Evolutionary conservation across 2,888 invertebrate genomes (phyloP), one percentile per base, ranked within the genome.

Genomic region (Tetanocera ferruginea): DNA sequence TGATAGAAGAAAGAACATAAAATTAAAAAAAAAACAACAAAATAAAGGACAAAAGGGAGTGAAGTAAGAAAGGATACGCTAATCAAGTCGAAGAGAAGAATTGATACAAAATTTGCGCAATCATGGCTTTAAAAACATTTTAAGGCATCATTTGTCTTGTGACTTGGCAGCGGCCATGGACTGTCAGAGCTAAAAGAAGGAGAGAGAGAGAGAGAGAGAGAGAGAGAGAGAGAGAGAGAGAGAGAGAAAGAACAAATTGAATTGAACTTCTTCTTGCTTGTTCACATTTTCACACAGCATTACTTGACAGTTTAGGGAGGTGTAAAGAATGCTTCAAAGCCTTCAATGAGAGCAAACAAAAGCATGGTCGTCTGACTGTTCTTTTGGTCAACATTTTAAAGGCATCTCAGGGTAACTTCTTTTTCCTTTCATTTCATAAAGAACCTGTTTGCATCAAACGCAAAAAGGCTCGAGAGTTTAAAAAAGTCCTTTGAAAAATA

Each of bases 71-170:
- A 52, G 70, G 62, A 76, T 70, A 76, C 62, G 37, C 66, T 69
- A 76, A 76, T 66, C 64, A 67, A 52, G 69, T 31, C 37, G 25
- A 14, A 11, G 37, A 11, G 37, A 11, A 52, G 51, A 25, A 70
- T 23, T 25, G 52, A 51, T 23, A 49, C 19, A 49, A 75, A 78
- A 73, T 80, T 80, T 81, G 80, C 80, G 77, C 76, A 78, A 78
- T 82, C 81, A 80, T 57, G 71, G 77, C 25, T 69, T 67, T 76
- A 62, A 23, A 70, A 64, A 62, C 75, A 62, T 49, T 75, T 69
- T 37, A 43, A 70, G 76, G 66, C 60, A 71, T 76, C 80, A 81
- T 82, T 81, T 81, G 79, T 80, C 74, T 76, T 74, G 64, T 79
- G 81, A 82, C 78, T 77, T 78, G 73, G 34, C 43, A 57, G 72